Evolutionary conservation across 2,113 vertebrate genomes (phyloP).

Genomic region (zebrafish (Danio rerio)): GRCz12tu NC_133182.1:21580001-21580500

Average conservation of each 20-base stretch:
- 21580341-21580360: no score
- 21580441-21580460: no score
- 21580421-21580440: no score
- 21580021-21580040: no score
- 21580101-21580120: conserved; percentile 69
- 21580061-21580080: background rate
- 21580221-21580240: conserved; percentile 89
- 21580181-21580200: conserved; percentile 84
- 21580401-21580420: no score
- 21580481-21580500: no score
- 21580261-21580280: conserved; percentile 85
- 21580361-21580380: no score
- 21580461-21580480: no score
- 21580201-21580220: conserved; percentile 89
- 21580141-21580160: conserved; percentile 86
- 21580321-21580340: background rate
- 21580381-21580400: no score
- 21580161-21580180: conserved; percentile 89
- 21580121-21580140: conserved; percentile 84
- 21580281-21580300: conserved; percentile 73
- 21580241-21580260: conserved; percentile 87
- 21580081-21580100: background rate
- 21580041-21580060: background rate
- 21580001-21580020: background rate
- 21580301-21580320: conserved; percentile 72